phyloP scores from a whole-genome alignment of 2,797 vertebrate species.

The Phrynocephalus forsythii region DNA sequence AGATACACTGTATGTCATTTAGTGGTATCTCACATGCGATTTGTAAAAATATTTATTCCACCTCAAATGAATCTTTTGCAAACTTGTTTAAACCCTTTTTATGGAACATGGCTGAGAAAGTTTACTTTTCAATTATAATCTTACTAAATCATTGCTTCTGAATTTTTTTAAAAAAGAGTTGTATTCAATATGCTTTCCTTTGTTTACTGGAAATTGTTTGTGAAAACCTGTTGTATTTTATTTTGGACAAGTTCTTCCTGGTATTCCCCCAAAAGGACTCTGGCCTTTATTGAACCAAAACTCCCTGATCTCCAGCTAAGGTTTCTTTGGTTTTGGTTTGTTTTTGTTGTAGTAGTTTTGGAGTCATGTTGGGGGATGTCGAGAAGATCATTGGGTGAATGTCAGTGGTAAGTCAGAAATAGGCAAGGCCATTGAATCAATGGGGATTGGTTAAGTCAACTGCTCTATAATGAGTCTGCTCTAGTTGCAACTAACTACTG shows the following conservation, averaged over 20 bases:
- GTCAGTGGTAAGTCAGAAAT: too few species aligned
- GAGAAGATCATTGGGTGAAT: too few species aligned
- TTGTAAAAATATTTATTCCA: neutral
- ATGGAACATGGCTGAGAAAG: neutral
- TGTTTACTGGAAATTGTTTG: neutral
- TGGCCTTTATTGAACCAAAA: too few species aligned
- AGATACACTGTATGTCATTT: neutral
- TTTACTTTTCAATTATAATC: neutral
- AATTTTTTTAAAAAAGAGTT: neutral
- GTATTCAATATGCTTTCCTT: neutral
- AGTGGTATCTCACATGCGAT: conserved; percentile 2
- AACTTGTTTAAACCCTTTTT: neutral
- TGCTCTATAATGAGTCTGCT: too few species aligned
- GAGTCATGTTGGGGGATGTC: too few species aligned
- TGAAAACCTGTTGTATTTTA: neutral
- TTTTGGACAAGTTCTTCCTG: neutral
- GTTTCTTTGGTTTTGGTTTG: too few species aligned
- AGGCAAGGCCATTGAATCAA: too few species aligned
- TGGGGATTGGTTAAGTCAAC: too few species aligned
- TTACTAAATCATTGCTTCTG: neutral
- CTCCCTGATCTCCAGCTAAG: too few species aligned
- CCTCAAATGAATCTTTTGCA: neutral
- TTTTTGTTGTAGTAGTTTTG: too few species aligned
- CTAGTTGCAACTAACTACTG: too few species aligned
- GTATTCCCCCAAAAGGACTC: too few species aligned